Conservation (phyloP, 2,888 invertebrate genomes). For the Pammene aurita region DNA sequence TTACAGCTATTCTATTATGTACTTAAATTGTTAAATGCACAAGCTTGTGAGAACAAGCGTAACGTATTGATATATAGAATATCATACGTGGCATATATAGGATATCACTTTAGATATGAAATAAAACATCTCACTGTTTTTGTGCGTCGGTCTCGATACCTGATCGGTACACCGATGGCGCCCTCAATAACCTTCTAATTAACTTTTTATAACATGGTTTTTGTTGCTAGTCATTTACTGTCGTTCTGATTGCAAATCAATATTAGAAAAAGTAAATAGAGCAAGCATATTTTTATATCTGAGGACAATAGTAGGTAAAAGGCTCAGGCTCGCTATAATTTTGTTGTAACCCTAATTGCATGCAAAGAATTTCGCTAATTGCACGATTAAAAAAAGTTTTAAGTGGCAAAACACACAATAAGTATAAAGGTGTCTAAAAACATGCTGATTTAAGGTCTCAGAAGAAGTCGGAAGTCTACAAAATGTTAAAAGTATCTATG, state of each 20-base stretch:
- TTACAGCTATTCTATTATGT: too few species aligned
- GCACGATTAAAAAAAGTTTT: too few species aligned
- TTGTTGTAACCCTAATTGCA: background rate
- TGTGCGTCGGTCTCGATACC: conserved; percentile 16
- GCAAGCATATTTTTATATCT: background rate
- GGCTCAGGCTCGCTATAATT: background rate
- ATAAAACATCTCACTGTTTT: conserved; percentile 23
- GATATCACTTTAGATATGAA: conserved; percentile 11
- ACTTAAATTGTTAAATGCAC: background rate
- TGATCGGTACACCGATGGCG: conserved; percentile 30
- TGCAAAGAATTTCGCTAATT: too few species aligned
- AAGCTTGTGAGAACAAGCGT: background rate
- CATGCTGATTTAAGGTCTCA: too few species aligned
- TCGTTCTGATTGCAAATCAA: conserved; percentile 29
- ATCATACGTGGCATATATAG: background rate
- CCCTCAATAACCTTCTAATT: conserved; percentile 33
- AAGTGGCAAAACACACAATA: too few species aligned
- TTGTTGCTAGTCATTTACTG: conserved; percentile 25
- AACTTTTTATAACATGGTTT: conserved; percentile 31
- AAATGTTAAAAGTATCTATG: too few species aligned
- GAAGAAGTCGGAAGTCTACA: too few species aligned
- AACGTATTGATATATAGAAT: background rate
- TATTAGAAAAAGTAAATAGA: background rate
- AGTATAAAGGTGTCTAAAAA: too few species aligned
- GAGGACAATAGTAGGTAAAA: background rate